These are phyloP conservation scores for Brachylomia viminalis DNA, from an alignment of 2,888 invertebrate species.

Conservation along the genomic window DNA sequence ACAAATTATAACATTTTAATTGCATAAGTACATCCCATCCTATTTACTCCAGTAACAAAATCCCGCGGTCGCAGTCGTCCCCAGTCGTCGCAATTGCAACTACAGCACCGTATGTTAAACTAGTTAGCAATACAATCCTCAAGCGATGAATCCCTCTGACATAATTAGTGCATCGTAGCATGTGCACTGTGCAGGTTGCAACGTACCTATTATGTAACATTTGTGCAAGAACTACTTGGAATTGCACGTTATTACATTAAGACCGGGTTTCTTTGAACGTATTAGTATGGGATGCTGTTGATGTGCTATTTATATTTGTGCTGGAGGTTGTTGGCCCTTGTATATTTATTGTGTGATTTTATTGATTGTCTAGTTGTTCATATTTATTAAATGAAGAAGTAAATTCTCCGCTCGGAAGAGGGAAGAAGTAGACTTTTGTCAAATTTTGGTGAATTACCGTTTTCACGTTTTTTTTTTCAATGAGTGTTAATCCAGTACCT, in stretches of 20 bases:
- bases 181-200: conserved; percentile 32
- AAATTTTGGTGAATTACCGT: no score
- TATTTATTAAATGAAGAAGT: no score
- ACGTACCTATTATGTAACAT: conserved; percentile 38
- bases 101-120: conserved; percentile 35
- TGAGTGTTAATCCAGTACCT: no score
- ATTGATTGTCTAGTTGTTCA: no score
- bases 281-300: not conserved
- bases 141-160: conserved; percentile 56
- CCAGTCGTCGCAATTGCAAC: conserved; percentile 20
- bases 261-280: conserved; percentile 33
- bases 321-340: not conserved
- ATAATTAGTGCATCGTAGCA: conserved; percentile 56
- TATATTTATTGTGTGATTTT: not conserved
- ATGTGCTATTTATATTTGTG: not conserved
- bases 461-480: no score
- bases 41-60: conserved; percentile 12
- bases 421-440: no score
- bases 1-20: not conserved
- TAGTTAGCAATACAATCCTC: conserved; percentile 53
- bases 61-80: not conserved
- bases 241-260: conserved; percentile 35
- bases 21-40: not conserved
- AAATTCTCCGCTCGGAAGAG: no score
- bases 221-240: conserved; percentile 37